phyloP scores from a whole-genome alignment of 2,113 vertebrate species.

The Salvelinus namaycush region DNA sequence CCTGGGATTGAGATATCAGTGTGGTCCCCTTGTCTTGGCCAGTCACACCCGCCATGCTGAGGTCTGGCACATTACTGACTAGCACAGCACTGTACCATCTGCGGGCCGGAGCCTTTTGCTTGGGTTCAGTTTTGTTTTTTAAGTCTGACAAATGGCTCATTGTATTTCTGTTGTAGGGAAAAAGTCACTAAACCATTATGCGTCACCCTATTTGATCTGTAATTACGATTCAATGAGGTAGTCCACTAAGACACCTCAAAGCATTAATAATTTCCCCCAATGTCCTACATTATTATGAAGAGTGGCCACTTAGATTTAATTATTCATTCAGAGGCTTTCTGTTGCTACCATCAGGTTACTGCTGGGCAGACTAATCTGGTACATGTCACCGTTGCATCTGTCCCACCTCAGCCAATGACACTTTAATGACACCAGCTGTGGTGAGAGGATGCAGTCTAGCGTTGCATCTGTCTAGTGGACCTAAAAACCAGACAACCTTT shows the following conservation, averaged over 20 bases:
- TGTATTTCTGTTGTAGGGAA: not conserved
- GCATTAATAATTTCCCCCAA: not conserved
- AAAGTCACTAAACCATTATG: not conserved
- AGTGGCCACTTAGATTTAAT: constrained; percentile 42
- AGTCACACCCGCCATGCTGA: not conserved
- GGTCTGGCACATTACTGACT: not conserved
- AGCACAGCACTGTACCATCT: not conserved
- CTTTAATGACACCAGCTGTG: constrained; percentile 37
- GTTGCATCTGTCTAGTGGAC: constrained; percentile 15
- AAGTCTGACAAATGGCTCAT: not conserved
- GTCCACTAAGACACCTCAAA: constrained; percentile 16
- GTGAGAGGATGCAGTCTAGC: constrained; percentile 38
- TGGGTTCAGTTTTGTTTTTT: not conserved
- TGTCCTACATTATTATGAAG: constrained; percentile 36
- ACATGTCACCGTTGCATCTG: constrained; percentile 61
- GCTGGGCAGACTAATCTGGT: constrained; percentile 46
- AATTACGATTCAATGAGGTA: constrained; percentile 3
- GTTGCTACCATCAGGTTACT: constrained; percentile 50
- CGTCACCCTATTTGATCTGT: constrained; percentile 1
- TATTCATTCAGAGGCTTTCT: constrained; percentile 41
- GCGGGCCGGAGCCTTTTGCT: not conserved
- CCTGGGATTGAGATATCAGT: constrained; percentile 53
- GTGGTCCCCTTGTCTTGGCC: not conserved
- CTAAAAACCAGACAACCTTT: constrained; percentile 28
- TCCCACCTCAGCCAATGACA: constrained; percentile 53